Base-by-base conservation (phyloP, 2,797 vertebrate genomes). In the Moxostoma hubbsi region DNA sequence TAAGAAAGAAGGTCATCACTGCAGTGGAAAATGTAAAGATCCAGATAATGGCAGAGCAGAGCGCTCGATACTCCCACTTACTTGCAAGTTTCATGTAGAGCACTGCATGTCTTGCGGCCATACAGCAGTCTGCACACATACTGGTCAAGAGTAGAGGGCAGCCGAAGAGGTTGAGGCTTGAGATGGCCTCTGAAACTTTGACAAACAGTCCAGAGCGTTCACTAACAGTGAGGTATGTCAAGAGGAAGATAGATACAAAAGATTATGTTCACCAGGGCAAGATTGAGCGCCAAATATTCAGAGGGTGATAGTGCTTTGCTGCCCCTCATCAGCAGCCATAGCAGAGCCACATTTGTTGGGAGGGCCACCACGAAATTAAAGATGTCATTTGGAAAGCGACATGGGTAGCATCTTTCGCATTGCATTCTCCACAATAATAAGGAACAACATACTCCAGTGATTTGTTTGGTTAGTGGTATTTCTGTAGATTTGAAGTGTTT, bases 61-160 rank as follows among this genome's bases (percentile, higher is more conserved):
- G 73, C n/a, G 64, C 9, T 2, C 85, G 76, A 65, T 88, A 86
- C 77, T 87, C 82, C 83, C 77, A 79, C 47, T 47, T 59, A 50
- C 46, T 87, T 47, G 81, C 84, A n/a, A 82, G 1, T 49, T 18
- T 85, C 68, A 92, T 85, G 82, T 90, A 91, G 59, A 90, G 66
- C 65, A 92, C 70, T 0, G 90, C 88, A 53, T 68, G 81, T 0
- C 70, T 55, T 69, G 88, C 87, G 0, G 91, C 90, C 63, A 88
- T 8, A 83, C 88, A 88, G 24, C 89, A 88, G 73, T 92, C 91
- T 6, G 90, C 5, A 11, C 91, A 93, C 92, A 93, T 90, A 8
- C 89, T 85, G 58, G 90, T 67, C 54, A 92, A 80, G 50, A 93
- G 83, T 67, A 92, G 59, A 2, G 90, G 91, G 5, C 88, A 91